These are phyloP conservation scores for Acanthopagrus latus DNA, from an alignment of 2,797 vertebrate genomes.

Conservation along the genomic window DNA sequence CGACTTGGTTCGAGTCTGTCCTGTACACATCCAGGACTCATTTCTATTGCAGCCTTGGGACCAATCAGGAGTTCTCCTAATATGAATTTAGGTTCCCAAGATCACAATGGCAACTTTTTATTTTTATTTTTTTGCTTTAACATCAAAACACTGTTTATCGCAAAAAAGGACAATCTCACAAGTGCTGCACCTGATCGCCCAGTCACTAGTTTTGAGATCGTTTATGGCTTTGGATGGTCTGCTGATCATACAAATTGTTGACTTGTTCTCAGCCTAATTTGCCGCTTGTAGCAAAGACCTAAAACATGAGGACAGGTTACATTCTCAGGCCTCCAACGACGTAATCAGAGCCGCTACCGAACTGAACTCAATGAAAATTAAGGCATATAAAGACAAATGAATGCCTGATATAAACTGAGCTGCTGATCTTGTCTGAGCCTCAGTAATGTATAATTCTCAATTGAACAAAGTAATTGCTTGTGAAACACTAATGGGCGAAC, in stretches of 20 bases:
- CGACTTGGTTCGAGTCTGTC: slow-evolving; percentile 42
- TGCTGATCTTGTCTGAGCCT: slow-evolving; percentile 35
- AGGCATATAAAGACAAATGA: slow-evolving; percentile 77
- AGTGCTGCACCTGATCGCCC: slow-evolving; percentile 66
- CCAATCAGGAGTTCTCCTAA: slow-evolving; percentile 28
- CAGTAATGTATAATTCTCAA: slow-evolving; percentile 27
- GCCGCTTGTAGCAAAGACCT: slow-evolving; percentile 54
- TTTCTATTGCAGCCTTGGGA: slow-evolving; percentile 54
- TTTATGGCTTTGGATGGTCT: slow-evolving; percentile 76
- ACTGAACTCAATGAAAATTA: slow-evolving; percentile 66
- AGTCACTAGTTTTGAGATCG: slow-evolving; percentile 72
- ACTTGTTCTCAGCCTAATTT: slow-evolving; percentile 51
- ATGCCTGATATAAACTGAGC: slow-evolving; percentile 52
- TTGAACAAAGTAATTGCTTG: slow-evolving; percentile 28
- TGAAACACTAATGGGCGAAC: slow-evolving; percentile 45
- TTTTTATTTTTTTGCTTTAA: slow-evolving; percentile 52
- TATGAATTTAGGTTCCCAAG: slow-evolving; percentile 44
- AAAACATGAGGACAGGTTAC: slow-evolving; percentile 68
- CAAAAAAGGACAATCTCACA: slow-evolving; percentile 61
- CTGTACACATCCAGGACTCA: slow-evolving; percentile 43
- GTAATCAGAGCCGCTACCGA: slow-evolving; percentile 51
- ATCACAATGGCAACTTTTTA: slow-evolving; percentile 46
- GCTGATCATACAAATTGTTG: slow-evolving; percentile 56
- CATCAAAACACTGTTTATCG: slow-evolving; percentile 58
- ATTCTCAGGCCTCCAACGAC: slow-evolving; percentile 67